phyloP scores from a whole-genome alignment of 2,888 invertebrate genomes.

The Pseudococcus longispinus region DNA sequence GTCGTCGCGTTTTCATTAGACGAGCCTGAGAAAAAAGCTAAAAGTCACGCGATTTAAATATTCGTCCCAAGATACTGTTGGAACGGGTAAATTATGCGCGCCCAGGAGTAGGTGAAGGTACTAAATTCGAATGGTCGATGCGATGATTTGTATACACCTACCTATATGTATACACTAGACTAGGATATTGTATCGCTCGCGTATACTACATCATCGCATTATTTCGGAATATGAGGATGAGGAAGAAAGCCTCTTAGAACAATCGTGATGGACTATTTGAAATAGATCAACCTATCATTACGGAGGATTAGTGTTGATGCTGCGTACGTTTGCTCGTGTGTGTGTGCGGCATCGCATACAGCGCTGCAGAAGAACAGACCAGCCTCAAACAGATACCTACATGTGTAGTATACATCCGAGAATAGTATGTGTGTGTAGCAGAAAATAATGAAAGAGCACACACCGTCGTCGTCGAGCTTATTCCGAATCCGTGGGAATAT shows the following conservation, averaged over 20 bases:
- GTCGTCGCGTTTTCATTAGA: constrained; percentile 3
- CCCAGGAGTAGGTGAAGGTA: not conserved
- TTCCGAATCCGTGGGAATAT: constrained; percentile 52
- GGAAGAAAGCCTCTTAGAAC: constrained; percentile 38
- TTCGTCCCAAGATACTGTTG: not conserved
- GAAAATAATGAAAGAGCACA: constrained; percentile 53
- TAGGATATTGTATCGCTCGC: not conserved
- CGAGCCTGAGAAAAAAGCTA: constrained; percentile 37
- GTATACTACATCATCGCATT: not conserved
- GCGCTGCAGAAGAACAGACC: not conserved
- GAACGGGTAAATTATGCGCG: not conserved
- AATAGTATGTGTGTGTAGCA: not conserved
- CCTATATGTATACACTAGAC: not conserved
- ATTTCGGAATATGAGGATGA: constrained; percentile 22
- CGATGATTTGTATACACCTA: not conserved
- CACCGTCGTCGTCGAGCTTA: constrained; percentile 41
- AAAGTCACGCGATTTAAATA: constrained; percentile 39
- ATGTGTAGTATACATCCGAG: not conserved
- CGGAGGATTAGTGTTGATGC: constrained; percentile 21
- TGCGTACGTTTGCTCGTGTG: not conserved
- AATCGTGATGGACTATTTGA: constrained; percentile 55
- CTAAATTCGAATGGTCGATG: too few species aligned
- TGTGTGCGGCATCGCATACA: not conserved
- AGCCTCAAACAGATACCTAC: not conserved
- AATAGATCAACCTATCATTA: constrained; percentile 55